These are phyloP conservation scores for Typhlichthys eigenmanni DNA, from an alignment of 2,797 vertebrate genomes.

Conservation along the genomic window DNA sequence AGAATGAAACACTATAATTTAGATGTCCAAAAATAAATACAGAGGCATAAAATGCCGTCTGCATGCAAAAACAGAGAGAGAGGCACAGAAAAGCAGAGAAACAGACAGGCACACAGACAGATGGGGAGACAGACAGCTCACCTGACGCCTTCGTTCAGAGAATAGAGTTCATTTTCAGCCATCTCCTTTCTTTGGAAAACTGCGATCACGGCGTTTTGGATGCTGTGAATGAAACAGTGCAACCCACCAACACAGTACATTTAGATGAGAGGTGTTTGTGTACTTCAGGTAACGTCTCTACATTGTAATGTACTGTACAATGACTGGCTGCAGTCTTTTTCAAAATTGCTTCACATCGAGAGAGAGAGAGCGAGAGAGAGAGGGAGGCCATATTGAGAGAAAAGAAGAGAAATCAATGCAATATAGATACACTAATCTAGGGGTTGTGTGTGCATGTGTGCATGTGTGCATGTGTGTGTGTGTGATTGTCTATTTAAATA, in stretches of 20 bases:
- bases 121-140: conserved; percentile 59
- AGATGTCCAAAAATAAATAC: no score
- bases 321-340: no score
- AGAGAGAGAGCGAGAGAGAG: conserved; percentile 5
- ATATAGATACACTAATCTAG: conserved; percentile 31
- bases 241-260: no score
- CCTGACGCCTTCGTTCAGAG: conserved; percentile 96
- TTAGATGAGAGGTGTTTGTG: conserved; percentile 39
- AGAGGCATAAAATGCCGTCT: neutral
- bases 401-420: conserved; percentile 28
- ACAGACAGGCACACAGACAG: conserved; percentile 12
- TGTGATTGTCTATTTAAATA: neutral
- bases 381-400: conserved; percentile 34
- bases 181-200: conserved; percentile 95
- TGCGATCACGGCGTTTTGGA: conserved; percentile 92
- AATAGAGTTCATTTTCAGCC: conserved; percentile 91
- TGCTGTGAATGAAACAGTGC: conserved; percentile 71
- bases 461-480: conserved; percentile 17
- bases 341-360: no score
- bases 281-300: neutral
- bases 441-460: conserved; percentile 17
- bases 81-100: neutral
- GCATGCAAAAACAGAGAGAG: conserved; percentile 20
- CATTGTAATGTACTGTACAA: conserved; percentile 12
- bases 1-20: conserved; percentile 19